phyloP scores from a whole-genome alignment of 2,113 vertebrate species.

The Natator depressus region DNA sequence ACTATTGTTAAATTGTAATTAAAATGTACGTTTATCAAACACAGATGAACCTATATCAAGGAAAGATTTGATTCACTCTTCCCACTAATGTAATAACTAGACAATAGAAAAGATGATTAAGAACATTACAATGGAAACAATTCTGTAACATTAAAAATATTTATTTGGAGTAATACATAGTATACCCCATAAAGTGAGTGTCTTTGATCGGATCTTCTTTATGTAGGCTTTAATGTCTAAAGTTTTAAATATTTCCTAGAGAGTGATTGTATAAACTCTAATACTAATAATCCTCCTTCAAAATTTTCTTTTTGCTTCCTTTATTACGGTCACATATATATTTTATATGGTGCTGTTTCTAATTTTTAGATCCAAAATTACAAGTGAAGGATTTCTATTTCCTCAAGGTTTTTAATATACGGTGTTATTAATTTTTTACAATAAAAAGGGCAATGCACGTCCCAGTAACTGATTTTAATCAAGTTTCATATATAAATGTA shows the following conservation, averaged over 20 bases:
- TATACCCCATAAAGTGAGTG: neutral
- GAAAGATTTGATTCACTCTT: neutral
- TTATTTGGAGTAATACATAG: neutral
- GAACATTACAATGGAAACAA: neutral
- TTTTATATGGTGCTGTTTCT: conserved; percentile 30
- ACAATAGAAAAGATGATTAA: neutral
- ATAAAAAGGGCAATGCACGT: conserved; percentile 29
- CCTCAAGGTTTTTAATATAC: conserved; percentile 62
- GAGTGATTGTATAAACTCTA: neutral
- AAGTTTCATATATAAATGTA: conserved; percentile 6
- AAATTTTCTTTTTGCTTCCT: neutral
- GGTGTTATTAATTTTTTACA: conserved; percentile 49
- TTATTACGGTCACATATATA: conserved; percentile 35
- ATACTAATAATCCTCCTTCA: neutral
- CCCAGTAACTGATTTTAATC: neutral
- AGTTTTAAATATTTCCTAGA: neutral
- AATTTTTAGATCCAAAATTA: conserved; percentile 8
- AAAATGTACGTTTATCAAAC: neutral
- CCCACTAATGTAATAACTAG: neutral
- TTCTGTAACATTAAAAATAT: neutral
- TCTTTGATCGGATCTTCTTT: neutral
- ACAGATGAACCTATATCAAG: neutral
- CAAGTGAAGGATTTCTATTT: conserved; percentile 31
- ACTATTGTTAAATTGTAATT: neutral
- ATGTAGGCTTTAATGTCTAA: neutral